Percentiles rank a stretch among this genome's conserved stretches.
phyloP scores from a whole-genome alignment of 2,797 vertebrate species.

The Lemur catta region DNA sequence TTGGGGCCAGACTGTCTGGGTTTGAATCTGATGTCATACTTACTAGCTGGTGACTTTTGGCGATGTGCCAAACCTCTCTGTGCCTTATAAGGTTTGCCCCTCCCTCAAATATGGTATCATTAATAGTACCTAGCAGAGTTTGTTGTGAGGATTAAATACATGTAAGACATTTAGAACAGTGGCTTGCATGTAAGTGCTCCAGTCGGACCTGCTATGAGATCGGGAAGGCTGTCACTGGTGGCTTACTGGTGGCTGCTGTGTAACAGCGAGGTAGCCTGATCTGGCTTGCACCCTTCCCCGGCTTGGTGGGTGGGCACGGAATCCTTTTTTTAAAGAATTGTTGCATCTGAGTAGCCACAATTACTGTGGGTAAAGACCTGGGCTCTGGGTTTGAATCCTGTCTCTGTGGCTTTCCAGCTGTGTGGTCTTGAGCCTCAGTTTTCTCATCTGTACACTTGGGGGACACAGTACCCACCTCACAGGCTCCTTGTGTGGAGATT shows the following conservation, averaged over 20 bases:
- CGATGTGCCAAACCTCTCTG: neutral
- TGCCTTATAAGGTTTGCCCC: neutral
- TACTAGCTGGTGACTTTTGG: neutral
- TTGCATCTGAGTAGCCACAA: neutral
- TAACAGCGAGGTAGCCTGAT: neutral
- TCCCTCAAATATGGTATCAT: neutral
- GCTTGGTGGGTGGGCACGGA: neutral
- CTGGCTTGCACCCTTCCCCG: neutral
- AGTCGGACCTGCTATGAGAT: accelerated
- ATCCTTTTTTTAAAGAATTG: neutral
- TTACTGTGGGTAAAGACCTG: neutral
- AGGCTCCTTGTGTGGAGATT: neutral
- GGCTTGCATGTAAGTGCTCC: accelerated
- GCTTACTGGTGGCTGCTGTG: too few species aligned
- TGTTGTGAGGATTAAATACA: neutral
- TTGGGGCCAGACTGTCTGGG: neutral
- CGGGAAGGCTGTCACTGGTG: accelerated
- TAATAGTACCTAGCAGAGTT: neutral
- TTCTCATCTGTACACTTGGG: neutral
- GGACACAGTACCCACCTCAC: neutral
- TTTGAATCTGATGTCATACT: neutral
- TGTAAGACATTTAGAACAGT: neutral
- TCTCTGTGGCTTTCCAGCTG: neutral
- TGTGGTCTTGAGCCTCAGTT: neutral
- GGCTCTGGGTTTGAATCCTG: neutral